phyloP scores from a whole-genome alignment of 2,888 invertebrate genomes.

The Tineola bisselliella region DNA sequence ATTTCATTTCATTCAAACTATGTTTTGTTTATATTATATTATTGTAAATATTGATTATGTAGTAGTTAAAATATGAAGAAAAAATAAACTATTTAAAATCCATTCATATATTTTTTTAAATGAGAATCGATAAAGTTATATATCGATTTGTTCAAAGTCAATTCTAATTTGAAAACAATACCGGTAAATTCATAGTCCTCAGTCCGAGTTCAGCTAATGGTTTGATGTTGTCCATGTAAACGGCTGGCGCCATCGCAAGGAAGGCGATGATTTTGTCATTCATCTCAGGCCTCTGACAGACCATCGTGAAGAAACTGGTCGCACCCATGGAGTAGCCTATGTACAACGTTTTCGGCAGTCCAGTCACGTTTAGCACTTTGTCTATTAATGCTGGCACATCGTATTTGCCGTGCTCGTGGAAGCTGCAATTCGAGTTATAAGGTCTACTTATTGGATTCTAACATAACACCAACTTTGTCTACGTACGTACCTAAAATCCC shows the following conservation, averaged over 20 bases:
- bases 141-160: too few species aligned
- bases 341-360: constrained; percentile 51
- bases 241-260: constrained; percentile 63
- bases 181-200: constrained; percentile 33
- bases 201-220: constrained; percentile 26
- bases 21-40: too few species aligned
- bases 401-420: constrained; percentile 68
- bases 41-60: too few species aligned
- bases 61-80: too few species aligned
- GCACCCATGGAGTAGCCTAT: constrained; percentile 71
- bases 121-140: too few species aligned
- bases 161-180: constrained; percentile 24
- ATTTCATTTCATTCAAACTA: too few species aligned
- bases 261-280: constrained; percentile 61
- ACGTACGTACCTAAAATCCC: constrained; percentile 65
- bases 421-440: constrained; percentile 35
- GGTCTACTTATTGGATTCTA: too few species aligned
- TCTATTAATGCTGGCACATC: constrained; percentile 69
- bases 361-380: constrained; percentile 48
- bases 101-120: too few species aligned
- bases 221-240: constrained; percentile 45
- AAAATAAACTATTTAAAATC: too few species aligned
- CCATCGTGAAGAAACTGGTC: constrained; percentile 65
- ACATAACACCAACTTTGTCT: too few species aligned
- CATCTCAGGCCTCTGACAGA: constrained; percentile 62